Evolutionary conservation across 1,140 invertebrate species (phyloP).

Genomic region (Spodoptera litura): DNA sequence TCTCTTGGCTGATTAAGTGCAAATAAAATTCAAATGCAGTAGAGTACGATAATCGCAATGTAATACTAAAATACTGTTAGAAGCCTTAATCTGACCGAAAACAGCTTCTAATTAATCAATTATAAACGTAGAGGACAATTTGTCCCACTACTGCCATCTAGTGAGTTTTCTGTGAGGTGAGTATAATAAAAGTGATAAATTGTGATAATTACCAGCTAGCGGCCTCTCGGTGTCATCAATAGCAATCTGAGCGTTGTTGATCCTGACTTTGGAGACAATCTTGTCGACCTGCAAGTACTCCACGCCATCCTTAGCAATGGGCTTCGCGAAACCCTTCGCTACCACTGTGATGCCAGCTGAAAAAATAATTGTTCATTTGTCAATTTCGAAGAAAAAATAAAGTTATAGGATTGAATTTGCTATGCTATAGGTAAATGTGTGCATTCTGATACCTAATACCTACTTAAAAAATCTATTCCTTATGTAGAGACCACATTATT

Average conservation of each 20-base stretch:
- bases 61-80: too few species aligned
- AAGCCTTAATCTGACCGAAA: too few species aligned
- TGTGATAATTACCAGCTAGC: constrained; percentile 66
- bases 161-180: neutral
- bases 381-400: neutral
- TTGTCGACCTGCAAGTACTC: constrained; percentile 88
- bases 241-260: constrained; percentile 87
- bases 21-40: too few species aligned
- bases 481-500: too few species aligned
- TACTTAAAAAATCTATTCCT: too few species aligned
- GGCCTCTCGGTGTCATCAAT: constrained; percentile 81
- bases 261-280: constrained; percentile 87
- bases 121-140: neutral
- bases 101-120: too few species aligned
- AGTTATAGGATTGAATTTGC: too few species aligned
- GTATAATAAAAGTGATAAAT: constrained; percentile 61
- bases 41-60: too few species aligned
- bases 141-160: neutral
- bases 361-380: constrained; percentile 39
- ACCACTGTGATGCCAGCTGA: constrained; percentile 86
- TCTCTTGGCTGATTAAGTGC: too few species aligned
- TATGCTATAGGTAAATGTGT: too few species aligned
- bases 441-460: too few species aligned
- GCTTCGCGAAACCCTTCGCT: constrained; percentile 86
- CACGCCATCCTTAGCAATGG: constrained; percentile 87